phyloP scores from a whole-genome alignment of 2,888 invertebrate species.

The Theretra japonica region DNA sequence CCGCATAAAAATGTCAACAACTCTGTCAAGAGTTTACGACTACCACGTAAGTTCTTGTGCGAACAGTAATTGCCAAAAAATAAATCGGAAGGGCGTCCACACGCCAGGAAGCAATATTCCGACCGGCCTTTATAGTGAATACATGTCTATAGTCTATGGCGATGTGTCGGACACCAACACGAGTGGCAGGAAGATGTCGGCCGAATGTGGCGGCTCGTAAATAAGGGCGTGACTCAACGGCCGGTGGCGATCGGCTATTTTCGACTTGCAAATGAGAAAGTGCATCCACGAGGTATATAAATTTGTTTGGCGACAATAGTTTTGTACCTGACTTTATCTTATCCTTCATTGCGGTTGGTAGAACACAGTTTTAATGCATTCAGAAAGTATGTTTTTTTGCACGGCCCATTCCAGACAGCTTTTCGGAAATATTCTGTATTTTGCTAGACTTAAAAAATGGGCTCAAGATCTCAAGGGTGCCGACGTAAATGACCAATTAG shows the following conservation, averaged over 20 bases:
- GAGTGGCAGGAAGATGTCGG: conserved; percentile 28
- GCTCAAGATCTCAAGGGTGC: no score
- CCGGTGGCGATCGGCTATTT: conserved; percentile 66
- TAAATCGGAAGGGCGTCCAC: background rate
- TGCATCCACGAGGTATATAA: conserved; percentile 57
- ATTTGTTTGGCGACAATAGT: conserved; percentile 18
- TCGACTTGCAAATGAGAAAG: conserved; percentile 78
- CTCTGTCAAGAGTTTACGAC: no score
- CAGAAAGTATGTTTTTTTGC: no score
- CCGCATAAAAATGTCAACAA: no score
- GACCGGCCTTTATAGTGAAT: conserved; percentile 31
- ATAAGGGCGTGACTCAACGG: conserved; percentile 73
- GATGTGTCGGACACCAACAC: conserved; percentile 4
- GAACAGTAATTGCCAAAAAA: background rate
- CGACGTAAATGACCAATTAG: no score
- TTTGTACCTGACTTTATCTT: no score
- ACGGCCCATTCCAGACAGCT: no score
- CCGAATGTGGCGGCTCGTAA: conserved; percentile 55
- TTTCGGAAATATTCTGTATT: no score
- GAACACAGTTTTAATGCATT: no score
- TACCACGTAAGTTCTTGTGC: no score
- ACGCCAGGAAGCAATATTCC: conserved; percentile 10
- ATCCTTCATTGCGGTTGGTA: no score
- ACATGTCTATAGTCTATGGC: conserved; percentile 37
- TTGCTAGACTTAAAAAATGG: no score